phyloP scores from a whole-genome alignment of 2,888 invertebrate species.

The Erannis defoliaria region DNA sequence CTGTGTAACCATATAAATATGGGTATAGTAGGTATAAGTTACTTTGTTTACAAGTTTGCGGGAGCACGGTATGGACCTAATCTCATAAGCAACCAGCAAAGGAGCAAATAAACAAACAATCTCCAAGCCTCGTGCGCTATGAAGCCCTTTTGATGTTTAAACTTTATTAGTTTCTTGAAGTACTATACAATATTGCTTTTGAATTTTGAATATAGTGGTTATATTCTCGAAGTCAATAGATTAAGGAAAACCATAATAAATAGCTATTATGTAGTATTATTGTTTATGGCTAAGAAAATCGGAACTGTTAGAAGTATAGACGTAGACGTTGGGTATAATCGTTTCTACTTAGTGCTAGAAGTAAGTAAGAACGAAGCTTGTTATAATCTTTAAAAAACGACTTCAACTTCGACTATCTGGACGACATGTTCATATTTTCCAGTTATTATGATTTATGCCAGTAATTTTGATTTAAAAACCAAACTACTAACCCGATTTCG shows the following conservation, averaged over 20 bases:
- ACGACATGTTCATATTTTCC: no score
- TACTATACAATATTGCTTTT: constrained; percentile 22
- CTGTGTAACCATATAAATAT: constrained; percentile 14
- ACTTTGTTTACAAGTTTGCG: constrained; percentile 36
- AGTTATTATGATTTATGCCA: no score
- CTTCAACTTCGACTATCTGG: no score
- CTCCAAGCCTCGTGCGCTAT: constrained; percentile 30
- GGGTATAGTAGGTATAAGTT: constrained; percentile 10
- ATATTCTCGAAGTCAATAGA: constrained; percentile 19
- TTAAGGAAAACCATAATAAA: constrained; percentile 33
- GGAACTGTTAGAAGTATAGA: no score
- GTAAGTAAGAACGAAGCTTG: no score
- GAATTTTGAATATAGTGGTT: constrained; percentile 11
- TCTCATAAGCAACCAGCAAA: constrained; percentile 36
- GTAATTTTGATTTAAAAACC: no score
- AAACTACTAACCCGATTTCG: no score
- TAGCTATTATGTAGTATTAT: no score
- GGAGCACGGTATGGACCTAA: constrained; percentile 32
- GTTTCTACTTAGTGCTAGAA: constrained; percentile 44
- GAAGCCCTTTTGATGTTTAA: constrained; percentile 37
- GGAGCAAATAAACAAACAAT: constrained; percentile 37
- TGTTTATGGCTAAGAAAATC: no score
- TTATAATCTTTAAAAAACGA: no score
- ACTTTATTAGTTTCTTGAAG: constrained; percentile 34
- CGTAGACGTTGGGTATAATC: no score